Evolutionary conservation across 1,140 invertebrate species (phyloP), one percentile per base, ranked within the genome.

Genomic region (Tetramorium simillimum): DNA sequence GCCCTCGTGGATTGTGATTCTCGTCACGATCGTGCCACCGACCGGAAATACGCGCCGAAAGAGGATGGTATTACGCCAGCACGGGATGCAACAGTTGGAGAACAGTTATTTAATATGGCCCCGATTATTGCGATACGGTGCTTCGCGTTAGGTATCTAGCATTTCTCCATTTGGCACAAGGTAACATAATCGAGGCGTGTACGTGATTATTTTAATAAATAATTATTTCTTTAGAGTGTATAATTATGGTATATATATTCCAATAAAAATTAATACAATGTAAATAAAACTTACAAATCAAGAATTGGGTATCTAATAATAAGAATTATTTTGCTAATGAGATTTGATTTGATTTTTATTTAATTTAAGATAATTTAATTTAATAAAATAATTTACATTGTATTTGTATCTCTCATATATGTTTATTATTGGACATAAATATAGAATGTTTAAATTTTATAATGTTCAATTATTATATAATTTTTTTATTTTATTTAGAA

Each of bases 91-190:
- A 78, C 76, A 37, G 43, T 80, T 69, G 80, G 40, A 72, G 53
- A 82, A 73, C 80, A 73, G 80, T 82, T 82, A 82, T 82, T 82
- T 82, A 82, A 82, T 82, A 21, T 24, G 80, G 16, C 65, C 60
- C 65, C 53, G 51, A 60, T 73, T 82, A 82, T 82, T 72, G 51
- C 40, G 51, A 72, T 16, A 43, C 67, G 24, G n/a, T 28, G 28
- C n/a, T 60, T 82, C 6, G 24, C 24, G 53, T 75, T 84, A 75
- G 33, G 33, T 75, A 60, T 28, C 6, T 84, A 60, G 28, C 40
- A 84, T 62, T 84, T 82, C 37, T 70, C 21, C 14, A 72, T 21
- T 56, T 53, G 46, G 77, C 21, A 40, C 46, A 43, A 81, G 49
- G 37, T 46, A 60, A 82, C 18, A 37, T 37, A 53, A 16, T 67